Conservation (phyloP, 92 coral and sea anemone genomes). For the Nematostella vectensis region DNA sequence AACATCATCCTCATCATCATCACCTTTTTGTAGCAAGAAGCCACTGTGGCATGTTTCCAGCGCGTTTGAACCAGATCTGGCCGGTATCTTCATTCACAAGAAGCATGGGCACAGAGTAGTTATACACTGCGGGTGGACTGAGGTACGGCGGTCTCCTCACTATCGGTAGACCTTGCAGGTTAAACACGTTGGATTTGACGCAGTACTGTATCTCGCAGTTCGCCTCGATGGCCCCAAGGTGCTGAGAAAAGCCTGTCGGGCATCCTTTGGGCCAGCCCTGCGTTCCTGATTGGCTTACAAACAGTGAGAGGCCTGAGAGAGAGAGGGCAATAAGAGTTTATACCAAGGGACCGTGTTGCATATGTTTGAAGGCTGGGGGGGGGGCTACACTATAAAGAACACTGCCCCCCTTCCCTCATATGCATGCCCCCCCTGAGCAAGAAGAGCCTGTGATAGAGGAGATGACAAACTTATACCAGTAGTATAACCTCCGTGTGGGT, state of each 20-base stretch:
- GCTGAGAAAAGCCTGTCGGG: slow-evolving; percentile 84
- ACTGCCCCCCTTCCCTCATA: too few relatives aligned
- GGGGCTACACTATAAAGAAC: too few relatives aligned
- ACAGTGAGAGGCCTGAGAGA: not conserved
- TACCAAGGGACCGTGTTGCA: too few relatives aligned
- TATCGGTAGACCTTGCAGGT: slow-evolving; percentile 56
- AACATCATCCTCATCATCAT: too few relatives aligned
- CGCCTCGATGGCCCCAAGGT: slow-evolving; percentile 73
- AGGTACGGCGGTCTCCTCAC: slow-evolving; percentile 87
- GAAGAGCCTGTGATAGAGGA: too few relatives aligned
- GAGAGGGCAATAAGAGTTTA: not conserved
- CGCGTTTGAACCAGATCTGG: slow-evolving; percentile 46
- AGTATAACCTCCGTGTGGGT: too few relatives aligned
- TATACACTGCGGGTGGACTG: slow-evolving; percentile 39
- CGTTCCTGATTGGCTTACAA: slow-evolving; percentile 27
- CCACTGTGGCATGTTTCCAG: slow-evolving; percentile 30
- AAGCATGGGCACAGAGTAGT: slow-evolving; percentile 61
- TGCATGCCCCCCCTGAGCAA: too few relatives aligned
- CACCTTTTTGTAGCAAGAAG: slow-evolving; percentile 47
- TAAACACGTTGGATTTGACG: slow-evolving; percentile 50
- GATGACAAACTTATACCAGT: too few relatives aligned
- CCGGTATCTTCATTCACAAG: slow-evolving; percentile 61
- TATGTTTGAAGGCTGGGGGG: too few relatives aligned
- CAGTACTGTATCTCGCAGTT: slow-evolving; percentile 86
- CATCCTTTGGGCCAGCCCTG: slow-evolving; percentile 75